Evolutionary conservation across 1,140 invertebrate genomes (phyloP), one percentile per base, ranked within the genome.

Genomic region (Philotrypesis tridentata): DNA sequence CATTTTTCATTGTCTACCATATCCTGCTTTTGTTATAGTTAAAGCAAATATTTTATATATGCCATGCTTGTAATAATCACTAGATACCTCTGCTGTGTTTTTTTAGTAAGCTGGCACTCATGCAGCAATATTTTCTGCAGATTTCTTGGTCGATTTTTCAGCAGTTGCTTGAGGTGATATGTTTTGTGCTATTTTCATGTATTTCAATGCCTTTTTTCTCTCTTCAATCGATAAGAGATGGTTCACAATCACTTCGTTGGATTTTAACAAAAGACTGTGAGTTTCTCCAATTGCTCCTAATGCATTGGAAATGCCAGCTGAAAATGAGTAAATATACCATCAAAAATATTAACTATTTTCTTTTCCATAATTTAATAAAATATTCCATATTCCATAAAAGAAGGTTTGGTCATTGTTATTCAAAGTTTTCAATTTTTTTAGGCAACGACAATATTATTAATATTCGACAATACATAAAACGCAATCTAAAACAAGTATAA

Each of bases 281-380:
- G 4, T 81, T n/a, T 76, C 14, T 1, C 65, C 77, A 23, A 88
- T 84, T 9, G 74, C 65, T 0, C 40, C 21, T 9, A 88, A 0
- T 5, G 84, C 73, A 6, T 76, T n/a, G n/a, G 80, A 31, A 61
- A 86, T 81, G 1, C 83, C 6, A 48, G 40, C 87, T 87, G 61
- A 73, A 85, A 86, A 67, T 31, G 60, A 82, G 80, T n/a, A n/a
- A n/a, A n/a, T n/a, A n/a, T n/a, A n/a, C n/a, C n/a, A n/a, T n/a
- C n/a, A n/a, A n/a, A n/a, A n/a, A n/a, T n/a, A n/a, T n/a, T n/a
- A n/a, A n/a, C n/a, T n/a, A n/a, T n/a, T n/a, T n/a, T n/a, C n/a
- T n/a, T n/a, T n/a, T n/a, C n/a, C n/a, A n/a, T n/a, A n/a, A n/a
- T n/a, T n/a, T n/a, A n/a, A n/a, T n/a, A n/a, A n/a, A n/a, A n/a